These are phyloP conservation scores for Trimorus sp. DNA, from an alignment of 2,888 invertebrate species.

Conservation along the genomic window DNA sequence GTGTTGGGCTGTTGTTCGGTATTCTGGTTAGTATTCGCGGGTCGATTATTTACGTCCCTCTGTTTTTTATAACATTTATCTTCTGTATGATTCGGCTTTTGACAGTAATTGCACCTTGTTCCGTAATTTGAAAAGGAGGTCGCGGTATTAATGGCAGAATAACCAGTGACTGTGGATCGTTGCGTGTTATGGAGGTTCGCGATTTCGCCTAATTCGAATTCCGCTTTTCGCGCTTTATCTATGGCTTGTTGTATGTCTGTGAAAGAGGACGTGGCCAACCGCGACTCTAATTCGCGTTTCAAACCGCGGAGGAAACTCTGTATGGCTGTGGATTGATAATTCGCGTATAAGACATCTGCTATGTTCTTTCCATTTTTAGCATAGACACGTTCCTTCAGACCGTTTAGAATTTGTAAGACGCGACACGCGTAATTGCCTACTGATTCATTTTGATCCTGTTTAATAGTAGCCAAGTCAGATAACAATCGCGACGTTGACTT, in stretches of 20 bases:
- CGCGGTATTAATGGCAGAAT: not conserved
- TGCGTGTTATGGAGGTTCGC: no score
- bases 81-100: not conserved
- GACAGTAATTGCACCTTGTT: not conserved
- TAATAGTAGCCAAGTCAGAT: not conserved
- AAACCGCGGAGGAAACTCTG: conserved; percentile 19
- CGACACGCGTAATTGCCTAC: conserved; percentile 28
- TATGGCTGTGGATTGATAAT: not conserved
- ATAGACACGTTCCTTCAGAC: not conserved
- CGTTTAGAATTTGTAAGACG: not conserved
- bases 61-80: not conserved
- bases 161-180: no score
- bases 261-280: not conserved
- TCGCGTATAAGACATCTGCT: not conserved
- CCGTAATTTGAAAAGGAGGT: not conserved
- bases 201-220: not conserved
- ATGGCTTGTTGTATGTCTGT: not conserved
- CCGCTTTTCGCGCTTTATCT: not conserved
- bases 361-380: not conserved
- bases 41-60: not conserved
- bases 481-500: not conserved
- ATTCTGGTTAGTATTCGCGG: not conserved
- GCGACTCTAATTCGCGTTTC: conserved; percentile 10
- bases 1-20: not conserved
- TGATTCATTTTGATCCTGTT: not conserved